These are phyloP conservation scores for Thalpophila matura DNA, from an alignment of 2,888 invertebrate species.

Conservation along the genomic window DNA sequence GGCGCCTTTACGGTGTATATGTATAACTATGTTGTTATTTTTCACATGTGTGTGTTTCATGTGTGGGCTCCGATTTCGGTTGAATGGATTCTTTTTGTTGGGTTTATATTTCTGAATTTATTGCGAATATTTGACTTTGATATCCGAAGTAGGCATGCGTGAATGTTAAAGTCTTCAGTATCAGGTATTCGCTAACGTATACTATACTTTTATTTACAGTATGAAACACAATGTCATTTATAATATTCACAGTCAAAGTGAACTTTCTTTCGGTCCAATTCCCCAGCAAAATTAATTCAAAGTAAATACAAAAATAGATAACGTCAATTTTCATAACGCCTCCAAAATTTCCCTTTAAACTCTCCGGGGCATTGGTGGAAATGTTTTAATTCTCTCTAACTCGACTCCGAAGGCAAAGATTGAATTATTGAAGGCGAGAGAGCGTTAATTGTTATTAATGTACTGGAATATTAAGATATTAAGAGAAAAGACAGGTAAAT, in stretches of 20 bases:
- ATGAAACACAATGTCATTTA: not conserved
- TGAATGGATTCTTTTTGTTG: conserved; percentile 5
- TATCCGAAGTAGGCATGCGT: too few species aligned
- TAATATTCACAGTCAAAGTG: conserved; percentile 23
- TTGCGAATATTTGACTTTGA: not conserved
- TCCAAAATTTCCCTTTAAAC: conserved; percentile 51
- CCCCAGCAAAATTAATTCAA: conserved; percentile 49
- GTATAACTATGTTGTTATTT: conserved; percentile 57
- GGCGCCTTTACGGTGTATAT: conserved; percentile 64
- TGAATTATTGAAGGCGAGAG: conserved; percentile 78
- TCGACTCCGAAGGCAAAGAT: conserved; percentile 72
- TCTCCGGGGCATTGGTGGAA: conserved; percentile 59
- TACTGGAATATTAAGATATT: conserved; percentile 66
- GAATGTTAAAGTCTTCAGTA: not conserved
- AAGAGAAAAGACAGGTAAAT: conserved; percentile 56
- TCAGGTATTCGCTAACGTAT: not conserved
- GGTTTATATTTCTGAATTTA: not conserved
- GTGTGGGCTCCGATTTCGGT: conserved; percentile 24
- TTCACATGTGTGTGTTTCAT: conserved; percentile 32
- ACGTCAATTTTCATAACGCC: conserved; percentile 60
- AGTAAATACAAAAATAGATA: conserved; percentile 57
- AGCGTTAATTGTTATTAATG: conserved; percentile 77
- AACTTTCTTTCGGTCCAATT: conserved; percentile 26
- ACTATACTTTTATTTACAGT: not conserved
- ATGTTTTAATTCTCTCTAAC: conserved; percentile 72